Percentiles rank a stretch among this genome's conserved stretches.
Conservation (phyloP, 2,797 vertebrate species). For the Megalops cyprinoides region DNA sequence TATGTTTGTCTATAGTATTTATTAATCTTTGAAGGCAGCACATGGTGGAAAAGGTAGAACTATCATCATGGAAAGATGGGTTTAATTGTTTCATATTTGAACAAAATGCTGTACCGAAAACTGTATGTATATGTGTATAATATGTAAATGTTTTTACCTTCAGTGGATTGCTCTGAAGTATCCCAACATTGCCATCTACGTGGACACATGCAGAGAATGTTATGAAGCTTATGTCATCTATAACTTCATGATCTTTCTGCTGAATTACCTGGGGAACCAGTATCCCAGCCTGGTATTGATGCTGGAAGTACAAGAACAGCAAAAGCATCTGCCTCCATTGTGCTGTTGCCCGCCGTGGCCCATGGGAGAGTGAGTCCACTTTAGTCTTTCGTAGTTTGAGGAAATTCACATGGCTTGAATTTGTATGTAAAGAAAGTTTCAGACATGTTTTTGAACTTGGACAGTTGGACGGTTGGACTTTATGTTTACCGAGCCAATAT, state of each 20-base stretch:
- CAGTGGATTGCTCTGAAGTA: constrained; percentile 98
- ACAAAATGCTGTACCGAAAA: too few species aligned
- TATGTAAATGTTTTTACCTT: constrained; percentile 24
- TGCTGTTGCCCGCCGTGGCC: constrained; percentile 96
- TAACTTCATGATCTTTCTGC: constrained; percentile 98
- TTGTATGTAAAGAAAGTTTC: background rate
- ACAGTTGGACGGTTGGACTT: background rate
- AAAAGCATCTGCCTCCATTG: constrained; percentile 91
- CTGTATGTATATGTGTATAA: background rate
- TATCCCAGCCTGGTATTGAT: constrained; percentile 93
- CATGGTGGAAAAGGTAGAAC: background rate
- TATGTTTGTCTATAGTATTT: background rate
- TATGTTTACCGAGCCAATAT: background rate
- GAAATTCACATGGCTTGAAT: background rate
- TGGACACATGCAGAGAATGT: constrained; percentile 98
- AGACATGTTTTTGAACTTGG: too few species aligned
- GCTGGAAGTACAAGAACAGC: constrained; percentile 95
- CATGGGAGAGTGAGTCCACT: constrained; percentile 95
- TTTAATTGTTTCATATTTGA: background rate
- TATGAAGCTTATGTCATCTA: constrained; percentile 99
- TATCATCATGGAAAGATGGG: background rate
- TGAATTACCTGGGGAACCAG: constrained; percentile 92
- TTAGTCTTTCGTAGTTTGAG: background rate
- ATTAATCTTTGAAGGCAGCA: background rate
- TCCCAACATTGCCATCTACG: constrained; percentile 92